A percentile compares a stretch with the other conserved stretches of the same genome.
Conservation (phyloP, 2,113 vertebrate genomes). For the Lipophrys pholis region DNA sequence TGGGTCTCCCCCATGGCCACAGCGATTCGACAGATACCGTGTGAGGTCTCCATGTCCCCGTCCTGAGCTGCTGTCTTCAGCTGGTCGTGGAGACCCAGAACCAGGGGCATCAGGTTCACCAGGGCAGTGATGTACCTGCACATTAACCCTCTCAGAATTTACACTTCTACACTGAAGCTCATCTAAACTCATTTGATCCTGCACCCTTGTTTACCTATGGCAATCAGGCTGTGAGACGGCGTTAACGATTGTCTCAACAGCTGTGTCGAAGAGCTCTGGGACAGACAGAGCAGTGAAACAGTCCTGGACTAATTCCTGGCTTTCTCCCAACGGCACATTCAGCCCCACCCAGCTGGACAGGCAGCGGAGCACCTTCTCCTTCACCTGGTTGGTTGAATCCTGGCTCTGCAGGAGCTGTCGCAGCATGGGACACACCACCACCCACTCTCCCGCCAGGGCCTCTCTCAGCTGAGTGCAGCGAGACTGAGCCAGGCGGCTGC, state of each 20-base stretch:
- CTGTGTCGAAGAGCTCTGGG: conserved; percentile 93
- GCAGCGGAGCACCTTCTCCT: conserved; percentile 92
- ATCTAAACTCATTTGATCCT: background rate
- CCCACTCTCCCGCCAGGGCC: conserved; percentile 89
- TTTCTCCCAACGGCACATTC: conserved; percentile 91
- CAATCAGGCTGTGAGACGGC: conserved; percentile 95
- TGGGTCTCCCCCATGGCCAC: conserved; percentile 96
- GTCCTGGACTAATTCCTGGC: conserved; percentile 90
- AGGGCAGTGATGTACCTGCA: conserved; percentile 91
- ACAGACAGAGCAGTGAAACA: conserved; percentile 89
- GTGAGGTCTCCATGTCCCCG: conserved; percentile 95
- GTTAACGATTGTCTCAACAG: conserved; percentile 94
- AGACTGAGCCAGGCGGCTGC: conserved; percentile 88
- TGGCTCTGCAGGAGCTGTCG: conserved; percentile 92
- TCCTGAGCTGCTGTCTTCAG: conserved; percentile 90
- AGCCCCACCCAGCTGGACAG: conserved; percentile 94
- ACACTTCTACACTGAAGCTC: background rate
- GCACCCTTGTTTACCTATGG: conserved; percentile 88
- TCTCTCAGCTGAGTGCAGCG: conserved; percentile 90
- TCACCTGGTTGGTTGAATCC: conserved; percentile 85
- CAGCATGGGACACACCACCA: conserved; percentile 89
- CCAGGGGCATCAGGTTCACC: conserved; percentile 90
- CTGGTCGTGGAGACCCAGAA: conserved; percentile 92
- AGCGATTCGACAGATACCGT: conserved; percentile 95
- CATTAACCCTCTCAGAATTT: conserved; percentile 24